A percentile compares a stretch with the other conserved stretches of the same genome.
phyloP scores from a whole-genome alignment of 2,797 vertebrate species.

The Neosalanx taihuensis region DNA sequence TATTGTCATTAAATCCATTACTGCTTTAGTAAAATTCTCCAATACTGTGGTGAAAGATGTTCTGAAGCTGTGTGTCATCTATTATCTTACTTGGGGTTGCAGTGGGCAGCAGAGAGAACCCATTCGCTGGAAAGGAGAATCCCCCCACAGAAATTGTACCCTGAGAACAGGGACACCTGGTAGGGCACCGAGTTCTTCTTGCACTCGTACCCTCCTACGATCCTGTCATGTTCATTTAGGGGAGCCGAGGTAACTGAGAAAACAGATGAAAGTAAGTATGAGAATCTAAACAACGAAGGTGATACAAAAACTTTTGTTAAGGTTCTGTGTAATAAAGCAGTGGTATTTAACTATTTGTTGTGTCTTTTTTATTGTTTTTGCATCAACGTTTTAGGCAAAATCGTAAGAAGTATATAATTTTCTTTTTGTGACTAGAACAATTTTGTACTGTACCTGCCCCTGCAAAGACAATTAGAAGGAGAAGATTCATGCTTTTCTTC shows the following conservation, averaged over 20 bases:
- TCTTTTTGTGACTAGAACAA: not conserved
- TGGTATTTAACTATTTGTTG: not conserved
- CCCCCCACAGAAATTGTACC: slow-evolving; percentile 78
- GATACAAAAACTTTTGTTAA: not conserved
- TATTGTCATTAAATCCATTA: not conserved
- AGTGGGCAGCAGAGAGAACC: slow-evolving; percentile 82
- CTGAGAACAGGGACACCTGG: slow-evolving; percentile 77
- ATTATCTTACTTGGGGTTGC: slow-evolving; percentile 68
- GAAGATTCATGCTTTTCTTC: slow-evolving; percentile 47
- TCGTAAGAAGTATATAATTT: too few species aligned
- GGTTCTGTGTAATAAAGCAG: not conserved
- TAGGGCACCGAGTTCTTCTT: slow-evolving; percentile 65
- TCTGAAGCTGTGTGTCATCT: not conserved
- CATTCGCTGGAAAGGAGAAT: slow-evolving; percentile 73
- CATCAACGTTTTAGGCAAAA: not conserved
- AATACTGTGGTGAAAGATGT: not conserved
- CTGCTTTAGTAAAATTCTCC: not conserved
- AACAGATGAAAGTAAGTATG: not conserved
- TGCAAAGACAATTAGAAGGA: slow-evolving; percentile 51
- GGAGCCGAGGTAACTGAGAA: slow-evolving; percentile 46
- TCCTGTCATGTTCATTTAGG: slow-evolving; percentile 68
- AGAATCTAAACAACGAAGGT: not conserved
- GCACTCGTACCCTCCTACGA: slow-evolving; percentile 80
- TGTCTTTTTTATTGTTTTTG: not conserved
- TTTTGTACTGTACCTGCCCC: slow-evolving; percentile 47